Evolutionary conservation across 2,113 vertebrate genomes (phyloP), one percentile per base, ranked within the genome.

Genomic region (Poecile atricapillus): DNA sequence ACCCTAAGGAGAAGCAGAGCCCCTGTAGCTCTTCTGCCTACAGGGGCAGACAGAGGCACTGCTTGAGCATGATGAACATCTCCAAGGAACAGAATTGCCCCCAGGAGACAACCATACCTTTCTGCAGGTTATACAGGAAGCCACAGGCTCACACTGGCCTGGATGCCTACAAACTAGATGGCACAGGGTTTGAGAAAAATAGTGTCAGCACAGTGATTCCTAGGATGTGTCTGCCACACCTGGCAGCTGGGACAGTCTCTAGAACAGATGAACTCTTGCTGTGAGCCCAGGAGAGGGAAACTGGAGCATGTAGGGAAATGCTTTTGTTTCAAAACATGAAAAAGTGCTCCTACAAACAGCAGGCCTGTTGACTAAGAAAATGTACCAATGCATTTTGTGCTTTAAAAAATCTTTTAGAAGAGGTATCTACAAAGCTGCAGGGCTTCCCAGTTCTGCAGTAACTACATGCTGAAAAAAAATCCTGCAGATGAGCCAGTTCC

Each of bases 81-180:
- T 62, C 44, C 3, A 62, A 27, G 50, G 52, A 47, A 58, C 11
- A 11, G 37, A 39, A 41, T 15, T 74, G 50, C 50, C 74, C 74
- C 0, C 0, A 49, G 70, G 50, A 81, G 37, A 27, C 24, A 62
- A 33, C 24, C 1, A 0, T 15, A 0, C 0, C 27, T 81, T 87
- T 47, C 41, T 15, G 12, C 21, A 52, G 35, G 6, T 77, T 68
- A 18, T 9, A 33, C 16, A 52, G 60, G 28, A 46, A 88, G 25
- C 62, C 52, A 9, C 13, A 46, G 75, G 62, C 25, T 68, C 33
- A 13, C 31, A 28, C 23, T 10, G 17, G 19, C 27, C 50, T 11
- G 1, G 19, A 8, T 55, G 70, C 43, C 62, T 23, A 14, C 47
- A 59, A 63, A 55, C 12, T 58, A 21, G 11, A 79, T 28, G 39